These are phyloP conservation scores for Aphaenogaster floridana DNA, from an alignment of 1,140 invertebrate species.

Conservation along the genomic window DNA sequence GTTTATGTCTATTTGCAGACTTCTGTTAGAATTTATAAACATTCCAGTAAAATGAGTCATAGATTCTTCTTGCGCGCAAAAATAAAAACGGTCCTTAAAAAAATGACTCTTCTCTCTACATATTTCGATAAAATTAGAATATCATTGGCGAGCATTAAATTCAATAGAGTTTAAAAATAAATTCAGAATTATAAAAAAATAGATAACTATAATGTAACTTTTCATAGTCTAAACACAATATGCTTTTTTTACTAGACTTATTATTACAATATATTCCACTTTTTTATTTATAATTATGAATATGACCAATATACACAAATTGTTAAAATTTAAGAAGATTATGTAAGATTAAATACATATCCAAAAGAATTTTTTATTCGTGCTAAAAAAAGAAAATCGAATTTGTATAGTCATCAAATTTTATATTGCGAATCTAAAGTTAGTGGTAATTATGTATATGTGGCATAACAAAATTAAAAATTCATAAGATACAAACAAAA, in stretches of 20 bases:
- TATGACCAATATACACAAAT: not conserved
- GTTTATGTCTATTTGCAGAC: not conserved
- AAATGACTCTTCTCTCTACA: not conserved
- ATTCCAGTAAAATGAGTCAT: not conserved
- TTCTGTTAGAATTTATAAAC: not conserved
- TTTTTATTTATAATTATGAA: not conserved
- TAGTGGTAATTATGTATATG: not conserved
- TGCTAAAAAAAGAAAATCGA: not conserved
- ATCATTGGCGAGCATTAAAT: not conserved
- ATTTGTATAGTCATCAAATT: not conserved
- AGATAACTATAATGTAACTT: not conserved
- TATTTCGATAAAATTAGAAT: not conserved
- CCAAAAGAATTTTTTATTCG: not conserved
- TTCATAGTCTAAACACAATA: not conserved
- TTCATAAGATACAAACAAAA: not conserved
- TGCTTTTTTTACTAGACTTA: not conserved
- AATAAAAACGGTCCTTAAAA: not conserved
- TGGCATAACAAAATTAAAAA: not conserved
- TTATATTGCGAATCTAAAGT: not conserved
- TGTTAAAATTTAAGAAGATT: not conserved
- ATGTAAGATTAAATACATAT: constrained; percentile 1
- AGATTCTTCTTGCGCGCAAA: not conserved
- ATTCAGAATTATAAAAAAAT: not conserved
- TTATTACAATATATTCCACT: constrained; percentile 16
- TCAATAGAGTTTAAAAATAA: constrained; percentile 11